phyloP scores from a whole-genome alignment of 2,888 invertebrate species.

The Ichneumoninae sp. region DNA sequence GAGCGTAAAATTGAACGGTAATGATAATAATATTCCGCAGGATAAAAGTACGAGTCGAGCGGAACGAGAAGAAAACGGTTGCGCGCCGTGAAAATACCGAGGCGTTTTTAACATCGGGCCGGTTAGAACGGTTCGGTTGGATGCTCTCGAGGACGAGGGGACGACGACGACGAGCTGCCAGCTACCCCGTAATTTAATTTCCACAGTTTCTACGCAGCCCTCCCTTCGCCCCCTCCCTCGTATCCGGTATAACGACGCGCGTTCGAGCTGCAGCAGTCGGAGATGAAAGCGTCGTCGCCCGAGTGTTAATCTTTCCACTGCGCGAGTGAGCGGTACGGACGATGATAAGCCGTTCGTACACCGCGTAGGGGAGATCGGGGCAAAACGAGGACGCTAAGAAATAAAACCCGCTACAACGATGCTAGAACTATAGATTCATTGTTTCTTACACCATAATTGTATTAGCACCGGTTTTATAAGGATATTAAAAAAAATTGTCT shows the following conservation, averaged over 20 bases:
- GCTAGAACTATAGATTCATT: too few relatives aligned
- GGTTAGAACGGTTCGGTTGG: slow-evolving; percentile 12
- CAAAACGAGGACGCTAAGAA: too few relatives aligned
- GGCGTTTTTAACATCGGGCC: slow-evolving; percentile 10
- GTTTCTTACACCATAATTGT: too few relatives aligned
- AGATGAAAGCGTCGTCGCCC: slow-evolving; percentile 42
- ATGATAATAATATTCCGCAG: slow-evolving; percentile 36
- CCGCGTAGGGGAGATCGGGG: not conserved
- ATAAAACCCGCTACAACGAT: too few relatives aligned
- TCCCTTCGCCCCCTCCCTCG: slow-evolving; percentile 6
- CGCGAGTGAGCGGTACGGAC: not conserved
- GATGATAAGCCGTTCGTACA: slow-evolving; percentile 31
- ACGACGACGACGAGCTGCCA: slow-evolving; percentile 20
- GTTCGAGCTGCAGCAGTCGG: slow-evolving; percentile 3
- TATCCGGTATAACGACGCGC: slow-evolving; percentile 30
- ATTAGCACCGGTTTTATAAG: too few relatives aligned
- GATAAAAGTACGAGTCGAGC: slow-evolving; percentile 38
- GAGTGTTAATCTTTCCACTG: not conserved
- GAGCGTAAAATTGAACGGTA: slow-evolving; percentile 54
- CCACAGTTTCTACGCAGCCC: slow-evolving; percentile 26
- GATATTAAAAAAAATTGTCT: too few relatives aligned
- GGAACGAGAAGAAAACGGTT: slow-evolving; percentile 22
- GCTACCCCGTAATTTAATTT: slow-evolving; percentile 44
- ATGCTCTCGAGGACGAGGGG: slow-evolving; percentile 16
- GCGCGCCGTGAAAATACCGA: slow-evolving; percentile 16